A percentile compares a stretch with the other conserved stretches of the same genome.
These are phyloP conservation scores for Excalfactoria chinensis DNA, from an alignment of 2,113 vertebrate species.

Conservation along the genomic window DNA sequence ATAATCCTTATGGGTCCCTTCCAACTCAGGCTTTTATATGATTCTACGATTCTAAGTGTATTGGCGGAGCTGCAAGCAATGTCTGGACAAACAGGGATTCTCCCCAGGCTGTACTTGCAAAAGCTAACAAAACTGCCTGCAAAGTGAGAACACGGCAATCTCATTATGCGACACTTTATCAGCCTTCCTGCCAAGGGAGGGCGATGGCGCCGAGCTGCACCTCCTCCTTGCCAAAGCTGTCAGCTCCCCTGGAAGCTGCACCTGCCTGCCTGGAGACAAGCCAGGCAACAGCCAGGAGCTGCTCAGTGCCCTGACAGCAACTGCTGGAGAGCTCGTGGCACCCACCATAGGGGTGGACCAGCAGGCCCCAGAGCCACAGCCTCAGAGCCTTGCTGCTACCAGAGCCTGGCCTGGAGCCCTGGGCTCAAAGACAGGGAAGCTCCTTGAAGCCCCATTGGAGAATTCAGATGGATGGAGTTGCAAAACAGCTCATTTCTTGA, in stretches of 20 bases:
- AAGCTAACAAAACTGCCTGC: not conserved
- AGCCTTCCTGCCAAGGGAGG: not conserved
- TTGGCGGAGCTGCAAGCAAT: not conserved
- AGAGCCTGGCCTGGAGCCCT: accelerated
- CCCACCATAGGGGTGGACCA: not conserved
- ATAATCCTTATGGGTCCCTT: no score
- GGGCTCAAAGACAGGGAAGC: not conserved
- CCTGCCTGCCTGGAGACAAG: not conserved
- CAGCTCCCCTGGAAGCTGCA: not conserved
- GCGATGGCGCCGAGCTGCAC: accelerated
- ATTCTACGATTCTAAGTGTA: not conserved
- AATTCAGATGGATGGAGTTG: not conserved
- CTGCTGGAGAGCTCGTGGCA: not conserved
- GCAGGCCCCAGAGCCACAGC: not conserved
- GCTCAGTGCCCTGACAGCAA: accelerated
- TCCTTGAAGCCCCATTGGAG: constrained; percentile 1
- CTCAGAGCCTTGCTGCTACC: not conserved
- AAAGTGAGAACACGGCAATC: accelerated
- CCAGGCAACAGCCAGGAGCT: not conserved
- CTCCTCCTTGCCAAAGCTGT: not conserved
- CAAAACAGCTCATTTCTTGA: constrained; percentile 18
- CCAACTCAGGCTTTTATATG: no score
- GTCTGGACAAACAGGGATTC: not conserved
- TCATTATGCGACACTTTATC: not conserved
- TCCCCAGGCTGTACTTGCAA: not conserved